phyloP scores from a whole-genome alignment of 2,888 invertebrate genomes.

The Drosophila macrospina region DNA sequence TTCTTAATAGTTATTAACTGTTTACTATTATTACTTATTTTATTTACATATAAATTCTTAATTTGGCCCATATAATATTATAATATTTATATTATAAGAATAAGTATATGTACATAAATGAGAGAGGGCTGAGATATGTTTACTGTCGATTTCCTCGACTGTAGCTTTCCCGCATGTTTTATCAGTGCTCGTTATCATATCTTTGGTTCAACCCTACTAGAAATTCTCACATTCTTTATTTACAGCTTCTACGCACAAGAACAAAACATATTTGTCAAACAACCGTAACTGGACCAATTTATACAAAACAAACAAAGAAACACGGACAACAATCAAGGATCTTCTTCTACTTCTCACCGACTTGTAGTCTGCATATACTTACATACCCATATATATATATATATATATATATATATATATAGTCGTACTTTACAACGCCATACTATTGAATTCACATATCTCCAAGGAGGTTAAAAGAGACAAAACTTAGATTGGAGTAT shows the following conservation, averaged over 20 bases:
- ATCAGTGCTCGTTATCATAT: too few species aligned
- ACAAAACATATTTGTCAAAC: constrained; percentile 43
- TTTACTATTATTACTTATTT: too few species aligned
- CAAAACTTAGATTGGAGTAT: neutral
- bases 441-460: constrained; percentile 49
- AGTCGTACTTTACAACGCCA: constrained; percentile 33
- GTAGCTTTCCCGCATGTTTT: too few species aligned
- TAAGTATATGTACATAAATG: too few species aligned
- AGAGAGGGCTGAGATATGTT: too few species aligned
- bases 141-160: too few species aligned
- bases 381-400: neutral
- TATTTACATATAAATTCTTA: too few species aligned
- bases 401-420: constrained; percentile 11
- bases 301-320: constrained; percentile 54
- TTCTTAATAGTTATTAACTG: too few species aligned
- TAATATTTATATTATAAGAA: too few species aligned
- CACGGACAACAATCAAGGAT: constrained; percentile 51
- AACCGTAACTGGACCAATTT: constrained; percentile 74
- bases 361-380: constrained; percentile 45
- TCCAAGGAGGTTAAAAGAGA: neutral
- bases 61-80: too few species aligned
- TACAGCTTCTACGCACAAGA: constrained; percentile 43
- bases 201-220: too few species aligned
- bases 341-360: constrained; percentile 69
- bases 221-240: neutral